These are phyloP conservation scores for Ornithorhynchus anatinus DNA, from an alignment of 2,113 vertebrate species.

Conservation along the genomic window DNA sequence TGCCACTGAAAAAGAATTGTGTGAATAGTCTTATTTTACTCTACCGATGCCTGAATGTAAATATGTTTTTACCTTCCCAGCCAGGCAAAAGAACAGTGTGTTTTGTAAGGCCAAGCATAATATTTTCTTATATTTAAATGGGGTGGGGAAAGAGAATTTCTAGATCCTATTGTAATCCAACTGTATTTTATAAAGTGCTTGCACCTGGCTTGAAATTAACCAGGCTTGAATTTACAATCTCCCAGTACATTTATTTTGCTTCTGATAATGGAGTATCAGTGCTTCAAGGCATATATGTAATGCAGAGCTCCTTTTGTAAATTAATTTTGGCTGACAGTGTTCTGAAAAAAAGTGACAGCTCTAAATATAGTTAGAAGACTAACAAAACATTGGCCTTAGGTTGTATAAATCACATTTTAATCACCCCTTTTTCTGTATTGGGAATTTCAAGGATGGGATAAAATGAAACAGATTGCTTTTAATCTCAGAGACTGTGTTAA, in stretches of 20 bases:
- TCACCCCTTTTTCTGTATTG: not conserved
- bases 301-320: slow-evolving; percentile 55
- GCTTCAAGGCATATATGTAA: slow-evolving; percentile 39
- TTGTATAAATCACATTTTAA: slow-evolving; percentile 38
- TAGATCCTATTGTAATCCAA: not conserved
- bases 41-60: too few species aligned
- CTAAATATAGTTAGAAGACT: slow-evolving; percentile 61
- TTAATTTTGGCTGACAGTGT: slow-evolving; percentile 64
- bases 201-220: slow-evolving; percentile 29
- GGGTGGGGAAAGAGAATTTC: not conserved
- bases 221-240: slow-evolving; percentile 44
- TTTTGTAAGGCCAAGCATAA: not conserved
- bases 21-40: too few species aligned
- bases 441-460: slow-evolving; percentile 19
- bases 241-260: slow-evolving; percentile 46
- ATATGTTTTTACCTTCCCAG: too few species aligned
- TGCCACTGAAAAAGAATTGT: too few species aligned
- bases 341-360: slow-evolving; percentile 57
- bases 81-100: too few species aligned
- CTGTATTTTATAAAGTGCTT: slow-evolving; percentile 25
- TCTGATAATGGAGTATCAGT: slow-evolving; percentile 38
- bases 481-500: accelerated
- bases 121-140: not conserved
- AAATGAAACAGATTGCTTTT: not conserved
- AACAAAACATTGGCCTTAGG: slow-evolving; percentile 59